Evolutionary conservation across 2,888 invertebrate genomes (phyloP).

Genomic region (Anorthoa munda): DNA sequence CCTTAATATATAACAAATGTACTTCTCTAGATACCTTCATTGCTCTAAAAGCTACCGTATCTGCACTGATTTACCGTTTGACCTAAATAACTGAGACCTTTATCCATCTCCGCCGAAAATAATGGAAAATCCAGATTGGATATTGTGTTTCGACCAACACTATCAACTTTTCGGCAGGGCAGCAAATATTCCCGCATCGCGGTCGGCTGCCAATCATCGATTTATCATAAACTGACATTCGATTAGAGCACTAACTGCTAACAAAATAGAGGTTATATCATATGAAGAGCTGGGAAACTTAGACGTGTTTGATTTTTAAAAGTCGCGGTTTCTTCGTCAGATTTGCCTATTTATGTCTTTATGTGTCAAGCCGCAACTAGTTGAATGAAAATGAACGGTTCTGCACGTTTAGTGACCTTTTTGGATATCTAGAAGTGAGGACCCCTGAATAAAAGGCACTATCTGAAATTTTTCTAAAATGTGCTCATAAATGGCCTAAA

Average conservation of each 20-base stretch:
- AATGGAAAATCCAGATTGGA: constrained; percentile 36
- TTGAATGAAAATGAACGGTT: too few species aligned
- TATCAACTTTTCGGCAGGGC: constrained; percentile 21
- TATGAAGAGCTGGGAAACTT: too few species aligned
- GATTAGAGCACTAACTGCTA: constrained; percentile 20
- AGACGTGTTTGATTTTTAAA: too few species aligned
- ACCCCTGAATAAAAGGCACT: too few species aligned
- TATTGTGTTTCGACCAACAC: constrained; percentile 33
- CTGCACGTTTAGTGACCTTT: too few species aligned
- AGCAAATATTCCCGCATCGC: constrained; percentile 9
- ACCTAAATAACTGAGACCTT: constrained; percentile 6
- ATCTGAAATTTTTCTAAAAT: too few species aligned
- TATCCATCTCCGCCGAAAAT: constrained; percentile 16
- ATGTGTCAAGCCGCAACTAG: too few species aligned
- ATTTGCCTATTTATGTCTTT: too few species aligned
- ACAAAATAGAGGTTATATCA: background rate
- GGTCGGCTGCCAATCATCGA: constrained; percentile 41
- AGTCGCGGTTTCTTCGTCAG: too few species aligned
- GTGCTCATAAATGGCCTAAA: too few species aligned
- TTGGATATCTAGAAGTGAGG: too few species aligned
- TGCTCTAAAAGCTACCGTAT: background rate
- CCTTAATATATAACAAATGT: too few species aligned
- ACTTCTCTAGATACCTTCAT: background rate
- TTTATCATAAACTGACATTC: constrained; percentile 40
- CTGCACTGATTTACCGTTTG: background rate